These are phyloP conservation scores for Lithobius niger DNA, from an alignment of 1,140 invertebrate genomes.

Conservation along the genomic window DNA sequence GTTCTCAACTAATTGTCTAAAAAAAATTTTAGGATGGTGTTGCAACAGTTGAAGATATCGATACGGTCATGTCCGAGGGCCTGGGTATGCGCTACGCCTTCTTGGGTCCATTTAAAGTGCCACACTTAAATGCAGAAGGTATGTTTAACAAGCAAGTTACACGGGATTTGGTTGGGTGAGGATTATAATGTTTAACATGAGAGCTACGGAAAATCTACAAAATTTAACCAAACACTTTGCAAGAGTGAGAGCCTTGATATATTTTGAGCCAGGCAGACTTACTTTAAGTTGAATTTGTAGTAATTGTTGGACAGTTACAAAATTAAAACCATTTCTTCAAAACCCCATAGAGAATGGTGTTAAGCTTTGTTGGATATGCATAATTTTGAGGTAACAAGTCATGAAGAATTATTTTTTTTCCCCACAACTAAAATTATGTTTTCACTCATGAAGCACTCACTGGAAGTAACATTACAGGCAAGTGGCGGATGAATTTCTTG, in stretches of 20 bases:
- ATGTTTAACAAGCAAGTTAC: conserved; percentile 16
- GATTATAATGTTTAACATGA: not conserved
- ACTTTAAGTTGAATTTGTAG: too few relatives aligned
- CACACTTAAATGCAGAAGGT: conserved; percentile 89
- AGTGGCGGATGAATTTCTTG: too few relatives aligned
- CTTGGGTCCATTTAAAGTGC: conserved; percentile 82
- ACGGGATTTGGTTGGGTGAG: not conserved
- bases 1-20: too few relatives aligned
- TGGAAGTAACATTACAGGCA: too few relatives aligned
- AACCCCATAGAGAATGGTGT: too few relatives aligned
- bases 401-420: too few relatives aligned
- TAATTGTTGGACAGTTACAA: too few relatives aligned
- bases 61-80: conserved; percentile 86
- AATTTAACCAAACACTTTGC: not conserved
- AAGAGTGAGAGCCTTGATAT: not conserved
- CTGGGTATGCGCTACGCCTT: conserved; percentile 91
- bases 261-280: not conserved
- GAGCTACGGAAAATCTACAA: not conserved
- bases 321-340: too few relatives aligned
- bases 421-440: too few relatives aligned
- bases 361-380: too few relatives aligned
- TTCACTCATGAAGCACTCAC: too few relatives aligned
- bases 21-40: conserved; percentile 55
- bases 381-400: too few relatives aligned
- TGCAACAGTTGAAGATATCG: conserved; percentile 73